Base-by-base conservation (phyloP, 1,140 invertebrate genomes). In the Nasonia vitripennis region DNA sequence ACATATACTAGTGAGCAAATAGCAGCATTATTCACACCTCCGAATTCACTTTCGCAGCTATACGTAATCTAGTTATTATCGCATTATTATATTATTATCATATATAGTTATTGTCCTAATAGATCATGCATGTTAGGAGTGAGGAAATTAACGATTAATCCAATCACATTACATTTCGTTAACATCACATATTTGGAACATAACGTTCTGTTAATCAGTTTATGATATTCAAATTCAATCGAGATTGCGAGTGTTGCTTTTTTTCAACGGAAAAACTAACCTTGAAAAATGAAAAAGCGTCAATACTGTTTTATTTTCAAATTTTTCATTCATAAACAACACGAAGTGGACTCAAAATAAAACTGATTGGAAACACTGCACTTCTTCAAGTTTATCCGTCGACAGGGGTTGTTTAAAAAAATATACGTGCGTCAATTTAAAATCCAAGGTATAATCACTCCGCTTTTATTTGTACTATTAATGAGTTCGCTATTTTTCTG, bases 391-490 rank as follows among this genome's bases (percentile, higher is more conserved):
- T 55, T 17, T 3, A 55, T 55, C 1, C 20, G 51, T 55, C 51
- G 12, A 14, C 17, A 14, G 4, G 1, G 51, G 12, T 55, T 55
- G 12, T 55, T 55, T 55, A 20, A 55, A 55, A 55, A 55, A 55
- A 55, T 55, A 55, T 17, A 55, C 14, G 20, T 6, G 20, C 10
- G 10, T 70, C 27, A 70, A n/a, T 70, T 20, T 27, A 45, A 70
- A 37, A 37, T 37, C 4, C 0, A 0, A 37, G 34, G 34, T 37
- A 37, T 31, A 27, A n/a, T 23, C 6, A 31, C 68, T 70, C 23
- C 20, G 27, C 0, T 70, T 48, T 62, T 45, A 79, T 84, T 70
- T 78, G 48, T 84, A 78, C 74, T 78, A 78, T 67, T 11, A 83
- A 83, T 23, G 81, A 83, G 81, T 73, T 77, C 71, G 27, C 20